Percentiles rank a stretch among this genome's conserved stretches.
These are phyloP conservation scores for Phocoena phocoena DNA, from an alignment of 2,113 vertebrate genomes.

Conservation along the genomic window DNA sequence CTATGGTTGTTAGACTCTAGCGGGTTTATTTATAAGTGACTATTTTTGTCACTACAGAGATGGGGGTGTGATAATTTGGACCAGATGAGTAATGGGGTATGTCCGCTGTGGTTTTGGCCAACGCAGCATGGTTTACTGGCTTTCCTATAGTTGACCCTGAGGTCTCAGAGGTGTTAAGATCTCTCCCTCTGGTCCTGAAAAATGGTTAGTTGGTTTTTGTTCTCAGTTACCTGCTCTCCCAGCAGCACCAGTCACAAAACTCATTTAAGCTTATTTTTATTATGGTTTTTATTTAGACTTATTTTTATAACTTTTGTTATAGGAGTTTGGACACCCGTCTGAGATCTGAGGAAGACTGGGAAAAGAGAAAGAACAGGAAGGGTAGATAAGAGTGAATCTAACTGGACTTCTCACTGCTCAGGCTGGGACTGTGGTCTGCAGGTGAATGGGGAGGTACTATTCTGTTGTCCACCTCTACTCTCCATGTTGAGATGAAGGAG, in stretches of 20 bases:
- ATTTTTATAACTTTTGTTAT: not conserved
- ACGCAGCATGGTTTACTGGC: slow-evolving; percentile 28
- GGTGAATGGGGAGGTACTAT: not conserved
- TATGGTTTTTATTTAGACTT: not conserved
- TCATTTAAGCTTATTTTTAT: not conserved
- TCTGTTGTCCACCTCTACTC: not conserved
- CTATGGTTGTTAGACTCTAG: not conserved
- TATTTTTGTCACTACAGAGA: not conserved
- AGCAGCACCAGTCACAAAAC: not conserved
- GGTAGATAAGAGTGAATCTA: not conserved
- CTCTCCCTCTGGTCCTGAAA: not conserved
- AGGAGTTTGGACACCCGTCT: not conserved
- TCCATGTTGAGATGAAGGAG: not conserved
- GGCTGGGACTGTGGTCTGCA: not conserved
- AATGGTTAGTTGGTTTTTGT: slow-evolving; percentile 9
- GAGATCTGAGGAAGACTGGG: not conserved
- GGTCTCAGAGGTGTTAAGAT: not conserved
- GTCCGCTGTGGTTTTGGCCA: slow-evolving; percentile 42
- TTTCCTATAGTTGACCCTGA: not conserved
- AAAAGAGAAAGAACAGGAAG: not conserved
- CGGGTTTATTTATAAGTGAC: not conserved
- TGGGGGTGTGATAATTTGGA: slow-evolving; percentile 36
- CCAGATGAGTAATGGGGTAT: slow-evolving; percentile 55
- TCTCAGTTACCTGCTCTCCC: not conserved
- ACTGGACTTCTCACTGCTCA: not conserved